These are phyloP conservation scores for Nyctalus aviator DNA, from an alignment of 2,797 vertebrate species.

Conservation along the genomic window DNA sequence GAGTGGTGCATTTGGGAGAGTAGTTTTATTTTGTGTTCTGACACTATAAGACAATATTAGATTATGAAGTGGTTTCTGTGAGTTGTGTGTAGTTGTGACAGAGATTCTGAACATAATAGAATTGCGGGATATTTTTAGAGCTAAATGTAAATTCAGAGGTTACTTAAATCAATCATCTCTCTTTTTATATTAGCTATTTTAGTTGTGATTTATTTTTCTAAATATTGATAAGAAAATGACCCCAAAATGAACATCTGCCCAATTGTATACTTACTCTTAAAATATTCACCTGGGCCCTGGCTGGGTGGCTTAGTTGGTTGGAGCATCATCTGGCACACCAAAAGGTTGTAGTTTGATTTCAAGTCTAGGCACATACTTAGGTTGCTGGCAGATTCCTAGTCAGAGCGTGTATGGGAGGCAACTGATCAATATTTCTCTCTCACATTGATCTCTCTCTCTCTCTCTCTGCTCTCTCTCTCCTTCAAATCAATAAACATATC, in stretches of 20 bases:
- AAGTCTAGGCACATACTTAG: not conserved
- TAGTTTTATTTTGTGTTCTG: conserved; percentile 35
- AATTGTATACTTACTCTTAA: not conserved
- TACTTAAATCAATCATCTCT: not conserved
- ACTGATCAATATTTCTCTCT: not conserved
- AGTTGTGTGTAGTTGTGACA: not conserved
- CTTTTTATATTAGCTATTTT: conserved; percentile 27
- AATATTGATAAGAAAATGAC: not conserved
- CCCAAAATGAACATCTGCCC: not conserved
- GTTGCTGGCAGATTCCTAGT: not conserved
- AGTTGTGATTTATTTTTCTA: not conserved
- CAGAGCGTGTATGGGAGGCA: not conserved
- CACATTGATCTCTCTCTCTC: not conserved
- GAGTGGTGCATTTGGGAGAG: not conserved
- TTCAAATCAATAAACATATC: not conserved
- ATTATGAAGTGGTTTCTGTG: not conserved
- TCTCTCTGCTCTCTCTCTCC: too few relatives aligned
- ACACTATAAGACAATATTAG: not conserved
- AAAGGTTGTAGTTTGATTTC: not conserved
- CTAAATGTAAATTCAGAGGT: not conserved
- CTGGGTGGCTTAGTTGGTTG: not conserved
- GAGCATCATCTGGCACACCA: not conserved
- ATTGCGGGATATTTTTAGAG: not conserved
- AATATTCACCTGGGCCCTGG: not conserved
- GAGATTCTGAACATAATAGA: not conserved